Conservation (phyloP, 2,113 vertebrate species). For the Pangasianodon hypophthalmus region DNA sequence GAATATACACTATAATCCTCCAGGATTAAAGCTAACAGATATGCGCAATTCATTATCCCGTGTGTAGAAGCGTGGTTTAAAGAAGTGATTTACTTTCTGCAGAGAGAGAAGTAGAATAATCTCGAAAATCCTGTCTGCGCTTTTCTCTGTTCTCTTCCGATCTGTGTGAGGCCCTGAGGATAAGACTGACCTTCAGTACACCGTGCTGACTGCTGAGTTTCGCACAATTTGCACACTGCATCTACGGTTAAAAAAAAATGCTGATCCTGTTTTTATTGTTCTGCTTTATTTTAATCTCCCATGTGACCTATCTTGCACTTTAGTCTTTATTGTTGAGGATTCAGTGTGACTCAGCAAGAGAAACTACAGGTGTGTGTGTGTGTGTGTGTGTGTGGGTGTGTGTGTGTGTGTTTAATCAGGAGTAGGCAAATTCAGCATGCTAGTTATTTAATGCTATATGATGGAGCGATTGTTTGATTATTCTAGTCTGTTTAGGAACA, state of each 20-base stretch:
- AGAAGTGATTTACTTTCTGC: background rate
- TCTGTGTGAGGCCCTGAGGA: background rate
- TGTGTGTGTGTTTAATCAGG: slow-evolving; percentile 2
- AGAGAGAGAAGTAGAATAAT: background rate
- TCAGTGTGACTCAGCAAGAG: slow-evolving; percentile 25
- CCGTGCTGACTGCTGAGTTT: background rate
- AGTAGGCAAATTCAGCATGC: background rate
- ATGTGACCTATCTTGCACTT: slow-evolving; percentile 11
- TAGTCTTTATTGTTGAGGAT: slow-evolving; percentile 23
- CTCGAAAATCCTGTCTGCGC: background rate
- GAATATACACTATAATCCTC: background rate
- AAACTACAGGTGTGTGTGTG: slow-evolving; percentile 27
- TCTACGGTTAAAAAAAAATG: background rate
- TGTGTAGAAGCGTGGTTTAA: background rate
- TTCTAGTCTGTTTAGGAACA: background rate
- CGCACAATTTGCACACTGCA: background rate
- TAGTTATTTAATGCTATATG: background rate
- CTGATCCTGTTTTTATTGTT: slow-evolving; percentile 2
- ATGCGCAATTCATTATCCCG: background rate
- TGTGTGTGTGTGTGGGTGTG: slow-evolving; percentile 21
- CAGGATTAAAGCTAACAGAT: background rate
- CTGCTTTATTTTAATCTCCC: slow-evolving; percentile 25
- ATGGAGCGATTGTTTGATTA: background rate
- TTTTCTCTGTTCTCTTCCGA: background rate
- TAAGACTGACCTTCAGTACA: background rate